Evolutionary conservation across 2,797 vertebrate genomes (phyloP), one percentile per base, ranked within the genome.

Genomic region (Limosa lapponica): DNA sequence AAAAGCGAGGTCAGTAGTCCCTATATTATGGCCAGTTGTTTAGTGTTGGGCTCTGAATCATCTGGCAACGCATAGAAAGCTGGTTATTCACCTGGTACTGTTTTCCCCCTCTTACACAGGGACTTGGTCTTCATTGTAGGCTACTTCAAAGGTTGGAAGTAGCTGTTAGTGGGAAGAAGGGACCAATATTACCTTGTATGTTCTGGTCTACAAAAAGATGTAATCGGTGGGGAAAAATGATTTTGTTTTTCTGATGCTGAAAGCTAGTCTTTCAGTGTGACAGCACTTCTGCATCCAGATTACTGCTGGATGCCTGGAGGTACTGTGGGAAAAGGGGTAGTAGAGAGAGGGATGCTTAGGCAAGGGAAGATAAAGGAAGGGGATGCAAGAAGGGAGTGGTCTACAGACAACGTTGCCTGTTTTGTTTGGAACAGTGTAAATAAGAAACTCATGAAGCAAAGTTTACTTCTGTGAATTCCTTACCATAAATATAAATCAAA

Each of bases 201-300:
- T 55, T 58, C 44, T 37, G 8, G 16, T 22, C 18, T 77, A 55
- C 30, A 22, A 39, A 69, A 82, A 41, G 3, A 16, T 17, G 10
- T 5, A 39, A 39, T 51, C 0, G 0, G 2, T 27, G n/a, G 20
- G 16, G 28, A 19, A 55, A 67, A 59, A 11, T 4, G 0, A 1
- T 62, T 58, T 66, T 11, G 9, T 3, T 74, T 83, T 88, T 59
- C 39, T 82, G 44, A 27, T 34, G 12, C 16, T 34, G 54, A n/a
- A 73, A 34, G 7, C 10, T 36, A 41, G 5, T 32, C 8, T 44
- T 70, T 43, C 20, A 9, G 2, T 11, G 8, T 46, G 37, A n/a
- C n/a, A 54, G 3, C 7, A 55, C 11, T 28, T 77, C 30, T 51
- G 34, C 22, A 4, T 25, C 27, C 10, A 65, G 27, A 4, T 30